Conservation (phyloP, 1,140 invertebrate genomes). For the Lineus longissimus region DNA sequence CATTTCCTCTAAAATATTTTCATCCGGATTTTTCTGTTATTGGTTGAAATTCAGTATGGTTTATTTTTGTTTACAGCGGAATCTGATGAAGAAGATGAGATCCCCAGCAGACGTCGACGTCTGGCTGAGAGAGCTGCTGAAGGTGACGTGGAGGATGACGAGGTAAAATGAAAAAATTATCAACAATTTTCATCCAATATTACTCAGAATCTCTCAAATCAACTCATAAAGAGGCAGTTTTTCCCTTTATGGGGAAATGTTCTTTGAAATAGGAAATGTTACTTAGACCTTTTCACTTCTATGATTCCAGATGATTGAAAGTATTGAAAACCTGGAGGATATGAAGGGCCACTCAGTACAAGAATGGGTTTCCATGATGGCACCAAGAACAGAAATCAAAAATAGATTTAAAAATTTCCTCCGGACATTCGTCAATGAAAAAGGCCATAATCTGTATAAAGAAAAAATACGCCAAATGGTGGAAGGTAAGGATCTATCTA, state of each 20-base stretch:
- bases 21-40: too few species aligned
- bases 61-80: constrained; percentile 40
- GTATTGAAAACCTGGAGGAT: constrained; percentile 97
- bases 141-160: constrained; percentile 68
- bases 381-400: constrained; percentile 91
- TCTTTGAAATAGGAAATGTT: too few species aligned
- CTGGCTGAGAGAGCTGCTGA: constrained; percentile 80
- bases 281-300: too few species aligned
- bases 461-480: constrained; percentile 94
- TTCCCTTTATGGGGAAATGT: too few species aligned
- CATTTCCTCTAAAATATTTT: neutral
- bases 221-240: too few species aligned
- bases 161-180: constrained; percentile 50
- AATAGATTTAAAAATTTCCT: constrained; percentile 96
- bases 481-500: constrained; percentile 61
- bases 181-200: neutral
- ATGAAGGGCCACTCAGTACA: constrained; percentile 81
- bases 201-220: too few species aligned
- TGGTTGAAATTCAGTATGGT: too few species aligned
- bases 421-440: constrained; percentile 80
- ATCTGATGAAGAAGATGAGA: constrained; percentile 64
- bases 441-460: constrained; percentile 84
- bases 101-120: constrained; percentile 67
- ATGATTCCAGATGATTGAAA: constrained; percentile 87
- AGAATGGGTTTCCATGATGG: constrained; percentile 95